Evolutionary conservation across 2,888 invertebrate species (phyloP), one percentile per base, ranked within the genome.

Genomic region (Andrena minutula): DNA sequence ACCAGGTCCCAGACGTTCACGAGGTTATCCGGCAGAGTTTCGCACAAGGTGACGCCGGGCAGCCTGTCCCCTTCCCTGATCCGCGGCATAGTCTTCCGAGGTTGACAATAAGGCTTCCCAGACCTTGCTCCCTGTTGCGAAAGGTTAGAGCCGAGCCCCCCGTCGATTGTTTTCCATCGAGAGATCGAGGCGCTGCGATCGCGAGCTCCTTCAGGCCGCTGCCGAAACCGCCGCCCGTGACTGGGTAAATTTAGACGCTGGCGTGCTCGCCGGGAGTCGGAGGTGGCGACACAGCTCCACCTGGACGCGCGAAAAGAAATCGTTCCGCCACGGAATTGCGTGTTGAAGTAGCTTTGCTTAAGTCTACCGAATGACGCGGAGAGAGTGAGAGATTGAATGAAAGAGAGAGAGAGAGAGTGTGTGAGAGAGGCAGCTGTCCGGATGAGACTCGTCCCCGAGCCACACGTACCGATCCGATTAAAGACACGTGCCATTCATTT

Each of bases 21-120:
- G 75, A 92, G 93, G 26, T 92, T 92, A 12, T 91, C 94, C 35
- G 95, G 95, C 35, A 89, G 90, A 60, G 93, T 92, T 85, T 95
- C 95, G 89, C 88, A 94, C 74, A 95, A 89, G 51, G 93, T 93
- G n/a, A 94, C 92, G 75, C 89, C 91, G 0, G 95, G 95, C 69
- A 95, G 79, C 78, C 89, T 91, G 77, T 95, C 95, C 74, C 95
- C 95, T 75, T 94, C 94, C 94, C 94, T 84, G 23, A 92, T 89
- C 20, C 51, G 74, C 20, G 83, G 41, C 83, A 84, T 84, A 26
- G 41, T 71, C 10, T 8, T 20, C 10, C 2, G 7, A 4, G 32
- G 35, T 16, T 20, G 7, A 3, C 68, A 63, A 4, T 72, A 63
- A 4, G 64, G 72, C 70, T 77, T 79, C 79, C 0, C 30, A 16